A percentile compares a stretch with the other conserved stretches of the same genome.
These are phyloP conservation scores for Suillia variegata DNA, from an alignment of 2,888 invertebrate genomes.

Conservation along the genomic window DNA sequence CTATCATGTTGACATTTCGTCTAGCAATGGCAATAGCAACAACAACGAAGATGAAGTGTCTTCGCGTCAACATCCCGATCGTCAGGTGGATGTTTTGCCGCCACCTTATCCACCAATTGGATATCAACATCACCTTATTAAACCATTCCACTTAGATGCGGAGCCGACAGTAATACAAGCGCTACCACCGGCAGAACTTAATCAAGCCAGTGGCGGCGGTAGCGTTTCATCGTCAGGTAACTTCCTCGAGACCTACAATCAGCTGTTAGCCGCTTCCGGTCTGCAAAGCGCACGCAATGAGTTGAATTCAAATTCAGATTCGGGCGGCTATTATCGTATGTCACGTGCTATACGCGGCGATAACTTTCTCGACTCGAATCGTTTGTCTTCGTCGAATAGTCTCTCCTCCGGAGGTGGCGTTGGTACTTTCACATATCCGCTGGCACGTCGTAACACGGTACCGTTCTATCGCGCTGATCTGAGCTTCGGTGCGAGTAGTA, in stretches of 20 bases:
- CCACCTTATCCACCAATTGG: constrained; percentile 54
- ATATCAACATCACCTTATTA: constrained; percentile 52
- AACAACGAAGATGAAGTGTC: constrained; percentile 47
- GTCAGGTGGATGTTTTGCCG: constrained; percentile 58
- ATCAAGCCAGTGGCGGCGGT: no score
- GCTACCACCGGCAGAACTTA: constrained; percentile 47
- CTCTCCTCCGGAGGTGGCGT: constrained; percentile 10
- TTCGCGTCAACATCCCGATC: constrained; percentile 47
- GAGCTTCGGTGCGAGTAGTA: constrained; percentile 32
- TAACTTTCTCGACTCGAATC: constrained; percentile 45
- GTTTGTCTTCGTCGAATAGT: constrained; percentile 31
- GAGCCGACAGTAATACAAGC: constrained; percentile 54
- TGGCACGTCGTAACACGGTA: constrained; percentile 36
- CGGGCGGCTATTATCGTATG: constrained; percentile 39
- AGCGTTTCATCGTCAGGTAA: constrained; percentile 32
- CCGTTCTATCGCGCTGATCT: constrained; percentile 48
- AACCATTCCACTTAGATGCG: constrained; percentile 55
- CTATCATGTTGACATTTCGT: constrained; percentile 70
- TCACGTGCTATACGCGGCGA: constrained; percentile 48
- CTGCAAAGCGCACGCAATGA: background rate
- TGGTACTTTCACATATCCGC: no score
- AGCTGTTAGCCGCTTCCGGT: constrained; percentile 22
- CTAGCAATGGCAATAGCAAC: no score
- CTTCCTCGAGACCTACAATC: constrained; percentile 43
- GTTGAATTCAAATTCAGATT: background rate